phyloP scores from a whole-genome alignment of 2,888 invertebrate species.

The Apodemia hepburni region DNA sequence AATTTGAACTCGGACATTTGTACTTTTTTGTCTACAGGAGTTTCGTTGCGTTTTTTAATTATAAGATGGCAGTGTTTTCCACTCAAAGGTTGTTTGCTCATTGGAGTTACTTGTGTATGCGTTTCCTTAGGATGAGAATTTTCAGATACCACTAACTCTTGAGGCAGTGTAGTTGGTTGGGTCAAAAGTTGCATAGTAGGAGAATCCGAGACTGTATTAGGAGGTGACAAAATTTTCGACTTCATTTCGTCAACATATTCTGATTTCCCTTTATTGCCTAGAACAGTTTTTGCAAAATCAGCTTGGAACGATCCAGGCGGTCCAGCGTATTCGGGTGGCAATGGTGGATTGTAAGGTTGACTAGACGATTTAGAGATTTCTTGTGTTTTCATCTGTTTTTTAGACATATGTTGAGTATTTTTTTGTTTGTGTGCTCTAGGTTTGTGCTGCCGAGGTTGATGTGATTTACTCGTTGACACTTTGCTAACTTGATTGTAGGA shows the following conservation, averaged over 20 bases:
- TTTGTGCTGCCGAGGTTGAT: constrained; percentile 52
- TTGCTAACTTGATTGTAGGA: constrained; percentile 78
- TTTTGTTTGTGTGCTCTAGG: constrained; percentile 50
- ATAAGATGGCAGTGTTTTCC: constrained; percentile 67
- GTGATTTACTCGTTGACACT: constrained; percentile 73
- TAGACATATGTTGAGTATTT: constrained; percentile 35
- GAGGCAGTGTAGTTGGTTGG: constrained; percentile 58
- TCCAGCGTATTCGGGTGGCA: constrained; percentile 57
- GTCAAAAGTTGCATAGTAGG: constrained; percentile 64
- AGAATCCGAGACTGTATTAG: constrained; percentile 57
- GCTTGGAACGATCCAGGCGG: constrained; percentile 71
- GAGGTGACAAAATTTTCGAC: constrained; percentile 51
- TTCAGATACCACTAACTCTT: constrained; percentile 53
- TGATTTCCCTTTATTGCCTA: constrained; percentile 55
- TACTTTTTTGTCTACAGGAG: constrained; percentile 53
- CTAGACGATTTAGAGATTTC: constrained; percentile 50
- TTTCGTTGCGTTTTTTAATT: constrained; percentile 59
- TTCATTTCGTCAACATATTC: constrained; percentile 60
- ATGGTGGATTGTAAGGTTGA: constrained; percentile 52
- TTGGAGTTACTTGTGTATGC: constrained; percentile 52
- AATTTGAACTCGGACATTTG: constrained; percentile 67
- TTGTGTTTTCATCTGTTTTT: constrained; percentile 55
- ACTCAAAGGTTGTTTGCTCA: constrained; percentile 43
- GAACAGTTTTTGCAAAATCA: constrained; percentile 66
- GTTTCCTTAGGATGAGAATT: constrained; percentile 55